Conservation (phyloP, 2,888 invertebrate species). For the Philereme vetulata region DNA sequence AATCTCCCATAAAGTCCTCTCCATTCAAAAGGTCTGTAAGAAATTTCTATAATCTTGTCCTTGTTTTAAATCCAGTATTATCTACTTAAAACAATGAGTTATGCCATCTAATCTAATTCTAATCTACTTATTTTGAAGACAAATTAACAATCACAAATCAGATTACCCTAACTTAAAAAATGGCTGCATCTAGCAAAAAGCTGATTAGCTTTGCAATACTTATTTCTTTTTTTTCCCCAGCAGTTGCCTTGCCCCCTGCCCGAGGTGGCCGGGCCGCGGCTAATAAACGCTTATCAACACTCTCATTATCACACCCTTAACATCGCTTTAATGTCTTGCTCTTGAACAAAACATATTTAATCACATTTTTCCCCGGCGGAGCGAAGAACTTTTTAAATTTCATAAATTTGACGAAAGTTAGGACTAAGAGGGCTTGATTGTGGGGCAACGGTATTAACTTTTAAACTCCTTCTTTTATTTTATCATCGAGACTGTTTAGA, state of each 20-base stretch:
- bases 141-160: background rate
- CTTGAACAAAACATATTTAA: constrained; percentile 85
- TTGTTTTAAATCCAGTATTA: no score
- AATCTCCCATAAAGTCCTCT: no score
- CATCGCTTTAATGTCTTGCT: constrained; percentile 84
- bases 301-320: constrained; percentile 85
- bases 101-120: no score
- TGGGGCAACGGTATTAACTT: constrained; percentile 41
- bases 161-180: background rate
- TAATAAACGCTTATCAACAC: constrained; percentile 84
- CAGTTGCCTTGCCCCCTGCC: constrained; percentile 9
- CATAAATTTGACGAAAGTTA: constrained; percentile 59
- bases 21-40: no score
- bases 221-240: background rate
- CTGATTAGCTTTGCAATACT: constrained; percentile 10
- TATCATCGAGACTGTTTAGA: constrained; percentile 2
- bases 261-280: constrained; percentile 61
- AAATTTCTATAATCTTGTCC: no score
- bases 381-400: constrained; percentile 78
- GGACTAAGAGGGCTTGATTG: constrained; percentile 38
- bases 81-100: no score
- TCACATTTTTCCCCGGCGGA: constrained; percentile 76
- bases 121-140: no score
- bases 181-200: constrained; percentile 5
- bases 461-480: constrained; percentile 33